Percentiles rank a stretch among this genome's conserved stretches.
phyloP scores from a whole-genome alignment of 2,888 invertebrate species.

The Brenthis ino region DNA sequence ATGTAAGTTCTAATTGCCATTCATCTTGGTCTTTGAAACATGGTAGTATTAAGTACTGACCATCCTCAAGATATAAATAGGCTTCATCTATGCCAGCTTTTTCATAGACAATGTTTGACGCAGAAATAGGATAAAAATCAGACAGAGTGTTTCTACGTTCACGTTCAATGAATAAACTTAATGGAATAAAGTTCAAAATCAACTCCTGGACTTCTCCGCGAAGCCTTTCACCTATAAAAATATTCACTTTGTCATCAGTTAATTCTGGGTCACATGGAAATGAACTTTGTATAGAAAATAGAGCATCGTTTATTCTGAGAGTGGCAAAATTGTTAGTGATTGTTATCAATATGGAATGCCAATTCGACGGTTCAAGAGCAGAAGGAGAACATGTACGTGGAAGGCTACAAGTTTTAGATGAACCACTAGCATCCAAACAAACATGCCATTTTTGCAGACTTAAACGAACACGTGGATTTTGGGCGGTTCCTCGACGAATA shows the following conservation, averaged over 20 bases:
- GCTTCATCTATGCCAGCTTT: conserved; percentile 66
- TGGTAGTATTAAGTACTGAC: conserved; percentile 65
- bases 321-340: conserved; percentile 63
- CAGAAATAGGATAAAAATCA: conserved; percentile 55
- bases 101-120: conserved; percentile 69
- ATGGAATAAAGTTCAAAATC: conserved; percentile 70
- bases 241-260: conserved; percentile 60
- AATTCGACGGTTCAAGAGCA: conserved; percentile 61
- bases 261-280: conserved; percentile 71
- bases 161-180: conserved; percentile 55
- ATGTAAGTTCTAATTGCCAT: conserved; percentile 66
- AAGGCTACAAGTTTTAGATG: conserved; percentile 56
- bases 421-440: conserved; percentile 67
- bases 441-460: conserved; percentile 72
- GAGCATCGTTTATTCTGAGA: conserved; percentile 67
- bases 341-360: conserved; percentile 70
- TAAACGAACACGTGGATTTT: conserved; percentile 58
- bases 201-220: conserved; percentile 75
- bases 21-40: conserved; percentile 62
- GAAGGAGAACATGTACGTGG: conserved; percentile 61
- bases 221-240: conserved; percentile 69
- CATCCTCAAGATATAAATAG: conserved; percentile 56
- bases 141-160: conserved; percentile 42
- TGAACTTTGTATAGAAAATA: conserved; percentile 48
- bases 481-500: conserved; percentile 60